Base-by-base conservation (phyloP, 2,797 vertebrate species). In the Halcyon badia region DNA sequence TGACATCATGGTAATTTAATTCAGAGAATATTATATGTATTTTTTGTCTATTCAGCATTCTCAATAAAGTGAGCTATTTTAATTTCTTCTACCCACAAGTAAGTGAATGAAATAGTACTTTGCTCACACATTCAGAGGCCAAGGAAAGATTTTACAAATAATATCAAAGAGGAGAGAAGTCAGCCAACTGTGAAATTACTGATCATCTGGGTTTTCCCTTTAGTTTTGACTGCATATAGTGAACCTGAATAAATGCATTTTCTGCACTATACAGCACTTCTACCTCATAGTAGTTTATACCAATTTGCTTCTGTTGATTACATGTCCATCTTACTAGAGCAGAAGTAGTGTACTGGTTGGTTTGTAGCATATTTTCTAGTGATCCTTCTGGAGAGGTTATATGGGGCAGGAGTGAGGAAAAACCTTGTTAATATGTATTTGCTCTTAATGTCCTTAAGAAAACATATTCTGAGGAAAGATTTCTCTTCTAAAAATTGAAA, bases 121-220 rank as follows among this genome's bases (percentile, higher is more conserved):
- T 93, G 89, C 89, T 83, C 62, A 89, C 69, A 39, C 44, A 88
- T 88, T 87, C 95, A 92, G 91, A 95, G 83, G 60, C 89, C 73
- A 83, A 93, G 96, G 95, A 94, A 97, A 91, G 80, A 97, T 94
- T 98, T 98, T 97, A 97, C 97, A 98, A 99, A 98, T 98, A 96
- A 97, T 98, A 98, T 97, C 95, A 97, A 98, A 97, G 95, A 97
- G 97, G 93, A 98, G 94, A 94, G 93, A 98, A 98, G 71, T 97
- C 98, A 98, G 79, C 97, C 98, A 97, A 52, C 98, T 99, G 98
- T 98, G 98, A 99, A 99, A 99, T 99, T 98, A 98, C 98, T 98
- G 97, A 97, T 98, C 97, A 98, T 98, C 97, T 97, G 95, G 92
- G 95, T 97, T 97, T 98, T 98, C 91, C 97, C 95, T 97, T 97